Conservation (phyloP, 2,888 invertebrate species). For the Harpalus rufipes region DNA sequence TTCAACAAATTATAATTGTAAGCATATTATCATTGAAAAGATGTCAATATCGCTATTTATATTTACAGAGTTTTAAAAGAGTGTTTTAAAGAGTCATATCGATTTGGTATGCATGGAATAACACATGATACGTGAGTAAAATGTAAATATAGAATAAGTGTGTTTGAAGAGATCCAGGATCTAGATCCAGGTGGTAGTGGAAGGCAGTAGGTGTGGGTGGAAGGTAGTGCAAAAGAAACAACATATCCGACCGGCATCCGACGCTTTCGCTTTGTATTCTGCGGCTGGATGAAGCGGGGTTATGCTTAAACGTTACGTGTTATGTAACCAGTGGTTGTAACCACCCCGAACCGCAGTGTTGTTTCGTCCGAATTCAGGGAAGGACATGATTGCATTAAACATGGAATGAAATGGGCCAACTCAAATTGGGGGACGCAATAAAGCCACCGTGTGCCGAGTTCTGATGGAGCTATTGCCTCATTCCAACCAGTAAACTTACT, state of each 20-base stretch:
- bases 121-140: slow-evolving; percentile 61
- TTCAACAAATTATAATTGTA: not conserved
- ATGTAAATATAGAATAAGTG: slow-evolving; percentile 54
- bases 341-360: slow-evolving; percentile 20
- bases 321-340: slow-evolving; percentile 41
- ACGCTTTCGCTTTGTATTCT: slow-evolving; percentile 51
- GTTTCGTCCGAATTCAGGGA: slow-evolving; percentile 45
- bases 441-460: slow-evolving; percentile 43
- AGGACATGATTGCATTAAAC: slow-evolving; percentile 50
- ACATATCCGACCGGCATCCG: slow-evolving; percentile 9
- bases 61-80: slow-evolving; percentile 62
- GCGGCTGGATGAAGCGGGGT: slow-evolving; percentile 31
- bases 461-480: slow-evolving; percentile 30
- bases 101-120: slow-evolving; percentile 60
- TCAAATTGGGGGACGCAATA: slow-evolving; percentile 50
- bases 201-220: slow-evolving; percentile 3
- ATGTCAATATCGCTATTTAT: slow-evolving; percentile 52
- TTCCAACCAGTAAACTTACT: slow-evolving; percentile 23
- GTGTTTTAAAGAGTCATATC: slow-evolving; percentile 55
- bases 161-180: slow-evolving; percentile 50
- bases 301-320: slow-evolving; percentile 50
- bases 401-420: slow-evolving; percentile 49
- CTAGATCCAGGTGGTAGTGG: not conserved
- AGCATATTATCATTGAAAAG: slow-evolving; percentile 9
- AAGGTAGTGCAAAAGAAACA: slow-evolving; percentile 36